Base-by-base conservation (phyloP, 2,888 invertebrate species). In the Oxycera nigricornis region DNA sequence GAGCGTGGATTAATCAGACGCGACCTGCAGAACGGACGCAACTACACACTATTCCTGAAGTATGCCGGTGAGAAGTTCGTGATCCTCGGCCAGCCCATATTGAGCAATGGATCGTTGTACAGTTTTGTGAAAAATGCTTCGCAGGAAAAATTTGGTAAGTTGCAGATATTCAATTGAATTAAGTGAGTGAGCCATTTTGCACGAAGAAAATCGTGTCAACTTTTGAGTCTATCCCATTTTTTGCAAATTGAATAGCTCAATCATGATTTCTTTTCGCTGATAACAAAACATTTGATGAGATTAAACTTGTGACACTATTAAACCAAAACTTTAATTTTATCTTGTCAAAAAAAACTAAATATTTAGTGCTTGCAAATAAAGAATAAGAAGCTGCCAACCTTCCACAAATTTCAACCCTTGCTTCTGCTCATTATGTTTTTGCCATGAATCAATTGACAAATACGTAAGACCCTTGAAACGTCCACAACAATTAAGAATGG, bases 61-160 rank as follows among this genome's bases (percentile, higher is more conserved):
- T 83, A 82, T 76, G 83, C 82, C 77, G 81, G 81, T 77, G 81
- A 84, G 73, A 86, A 85, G 78, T 85, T 84, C 77, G 84, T 84
- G 78, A 85, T 86, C 78, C 80, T 86, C 55, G 86, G 86, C 39
- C 85, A 85, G 78, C 86, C 86, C 76, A 82, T 83, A 65, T 81
- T 82, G 65, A 84, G 82, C 75, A 84, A 83, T 74, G 78, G 78
- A 76, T 81, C 81, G 76, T 82, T 83, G 78, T 79, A 82, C 72
- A 80, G 82, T 62, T 82, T 83, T 77, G 85, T 86, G 50, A 79
- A 81, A 76, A 80, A 79, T 78, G 86, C 85, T 81, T 85, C 85
- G 82, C 84, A 81, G 80, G 84, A 84, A 81, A 84, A 82, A 78
- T 86, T 85, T 85, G 85, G 86, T 86, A 82, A 86, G 86, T 85